Base-by-base conservation (phyloP, 2,797 vertebrate genomes). In the Limnodromus scolopaceus region DNA sequence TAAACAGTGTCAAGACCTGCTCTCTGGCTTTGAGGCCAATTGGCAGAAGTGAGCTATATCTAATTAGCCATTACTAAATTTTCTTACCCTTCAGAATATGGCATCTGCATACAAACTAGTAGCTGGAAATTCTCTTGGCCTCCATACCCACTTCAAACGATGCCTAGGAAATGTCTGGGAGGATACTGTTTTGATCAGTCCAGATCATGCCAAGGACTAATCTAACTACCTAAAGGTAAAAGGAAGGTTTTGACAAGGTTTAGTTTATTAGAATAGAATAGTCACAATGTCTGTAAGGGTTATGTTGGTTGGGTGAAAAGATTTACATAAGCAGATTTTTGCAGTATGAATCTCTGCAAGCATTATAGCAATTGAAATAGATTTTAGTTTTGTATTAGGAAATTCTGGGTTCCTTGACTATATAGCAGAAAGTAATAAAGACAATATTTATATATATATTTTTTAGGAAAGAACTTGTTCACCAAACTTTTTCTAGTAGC, bases 201-300 rank as follows among this genome's bases (percentile, higher is more conserved):
- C 43, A 87, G 79, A 46, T 79, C 51, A 69, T 72, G n/a, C 23
- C 72, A 38, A 86, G 30, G 51, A 66, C 70, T 89, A 11, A 39
- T 55, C n/a, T 85, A 32, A 34, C 25, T 83, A n/a, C 16, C 39
- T 89, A 79, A 70, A 6, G 10, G 43, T 34, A 48, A 76, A 58
- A 83, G 17, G 34, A 70, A 87, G 54, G 58, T 76, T 94, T 91
- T 69, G 53, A 25, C 74, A 94, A 64, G 24, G 11, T 92, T 92
- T 89, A 49, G 13, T 88, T 34, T 34, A 10, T 78, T 89, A 30
- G 32, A 93, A 80, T 4, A 84, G 27, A 75, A 38, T 41, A 61
- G 30, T 79, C 38, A 71, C 30, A 78, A 61, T 72, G 38, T 11
- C 27, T 75, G 66, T 49, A 78, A 75, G 22, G 22, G 2, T 28